phyloP scores from a whole-genome alignment of 2,797 vertebrate genomes.

The Halcyon leucocephala region DNA sequence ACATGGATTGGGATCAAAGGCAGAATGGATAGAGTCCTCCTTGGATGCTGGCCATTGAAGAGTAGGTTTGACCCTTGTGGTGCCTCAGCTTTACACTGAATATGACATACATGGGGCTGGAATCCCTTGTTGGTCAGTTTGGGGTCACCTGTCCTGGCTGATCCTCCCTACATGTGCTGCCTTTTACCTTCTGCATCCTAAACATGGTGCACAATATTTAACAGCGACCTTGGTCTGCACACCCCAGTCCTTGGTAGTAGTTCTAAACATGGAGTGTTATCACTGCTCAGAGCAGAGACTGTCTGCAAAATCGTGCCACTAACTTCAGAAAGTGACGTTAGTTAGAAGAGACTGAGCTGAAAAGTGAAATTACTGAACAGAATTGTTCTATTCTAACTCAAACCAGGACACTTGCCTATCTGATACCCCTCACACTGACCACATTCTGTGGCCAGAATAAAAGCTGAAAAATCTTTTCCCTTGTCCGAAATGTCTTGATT shows the following conservation, averaged over 20 bases:
- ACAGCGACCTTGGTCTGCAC: not conserved
- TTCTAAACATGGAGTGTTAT: not conserved
- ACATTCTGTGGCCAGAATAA: not conserved
- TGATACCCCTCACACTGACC: fast-evolving
- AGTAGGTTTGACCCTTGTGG: too few relatives aligned
- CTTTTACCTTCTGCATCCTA: not conserved
- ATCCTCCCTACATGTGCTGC: not conserved
- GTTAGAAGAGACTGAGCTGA: not conserved
- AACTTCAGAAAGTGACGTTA: not conserved
- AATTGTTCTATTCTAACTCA: not conserved
- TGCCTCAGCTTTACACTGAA: not conserved
- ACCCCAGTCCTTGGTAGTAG: not conserved
- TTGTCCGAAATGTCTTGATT: not conserved
- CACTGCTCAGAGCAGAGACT: not conserved
- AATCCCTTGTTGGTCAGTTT: not conserved
- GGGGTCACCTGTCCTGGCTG: not conserved
- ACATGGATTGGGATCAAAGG: too few relatives aligned
- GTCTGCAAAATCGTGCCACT: not conserved
- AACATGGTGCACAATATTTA: not conserved
- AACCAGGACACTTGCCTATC: not conserved
- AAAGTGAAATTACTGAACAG: not conserved
- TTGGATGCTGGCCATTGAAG: too few relatives aligned
- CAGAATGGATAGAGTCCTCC: too few relatives aligned
- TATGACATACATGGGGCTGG: not conserved
- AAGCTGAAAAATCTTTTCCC: not conserved